Evolutionary conservation across 2,113 vertebrate species (phyloP).

Genomic region (Pelodiscus sinensis): DNA sequence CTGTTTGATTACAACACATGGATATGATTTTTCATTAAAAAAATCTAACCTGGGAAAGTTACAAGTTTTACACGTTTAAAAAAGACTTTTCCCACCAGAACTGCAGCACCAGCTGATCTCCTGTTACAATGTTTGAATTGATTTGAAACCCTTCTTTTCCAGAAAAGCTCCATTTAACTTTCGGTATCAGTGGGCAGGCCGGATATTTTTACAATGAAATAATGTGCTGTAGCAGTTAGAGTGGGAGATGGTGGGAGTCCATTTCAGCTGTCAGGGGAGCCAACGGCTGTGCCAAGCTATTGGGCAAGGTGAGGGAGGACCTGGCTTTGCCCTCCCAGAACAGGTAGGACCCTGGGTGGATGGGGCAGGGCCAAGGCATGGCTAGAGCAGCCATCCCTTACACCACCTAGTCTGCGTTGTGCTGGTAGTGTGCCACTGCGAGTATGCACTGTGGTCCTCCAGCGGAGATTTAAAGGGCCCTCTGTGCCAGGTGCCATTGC

Average conservation of each 20-base stretch:
- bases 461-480: too few species aligned
- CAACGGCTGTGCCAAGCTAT: too few species aligned
- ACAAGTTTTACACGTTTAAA: neutral
- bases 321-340: too few species aligned
- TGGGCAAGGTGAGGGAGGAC: too few species aligned
- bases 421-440: too few species aligned
- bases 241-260: neutral
- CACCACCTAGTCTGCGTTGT: too few species aligned
- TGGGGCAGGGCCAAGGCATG: too few species aligned
- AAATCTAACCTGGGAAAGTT: neutral
- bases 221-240: neutral
- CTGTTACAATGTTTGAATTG: neutral
- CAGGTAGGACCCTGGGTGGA: too few species aligned
- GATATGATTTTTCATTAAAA: neutral
- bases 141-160: neutral
- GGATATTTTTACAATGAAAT: neutral
- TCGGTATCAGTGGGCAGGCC: neutral
- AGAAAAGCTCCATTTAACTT: neutral
- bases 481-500: too few species aligned
- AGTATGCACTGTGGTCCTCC: too few species aligned
- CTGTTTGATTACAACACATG: neutral
- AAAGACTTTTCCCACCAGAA: neutral
- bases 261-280: too few species aligned
- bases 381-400: too few species aligned
- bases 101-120: neutral